These are phyloP conservation scores for Rhabdomys dilectus DNA, from an alignment of 2,113 vertebrate species.

Conservation along the genomic window DNA sequence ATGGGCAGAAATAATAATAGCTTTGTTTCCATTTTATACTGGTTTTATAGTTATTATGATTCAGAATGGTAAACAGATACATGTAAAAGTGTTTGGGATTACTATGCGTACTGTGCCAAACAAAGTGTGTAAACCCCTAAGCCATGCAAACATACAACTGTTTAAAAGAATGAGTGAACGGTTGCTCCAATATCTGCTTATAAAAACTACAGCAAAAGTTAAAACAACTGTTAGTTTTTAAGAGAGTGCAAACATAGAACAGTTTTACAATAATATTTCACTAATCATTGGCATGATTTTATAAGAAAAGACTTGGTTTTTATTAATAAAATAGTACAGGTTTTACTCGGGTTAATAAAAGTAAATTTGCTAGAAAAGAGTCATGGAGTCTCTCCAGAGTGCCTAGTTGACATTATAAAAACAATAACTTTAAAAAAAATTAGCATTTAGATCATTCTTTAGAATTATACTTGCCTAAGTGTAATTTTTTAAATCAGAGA, in stretches of 20 bases:
- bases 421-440: too few species aligned
- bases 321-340: background rate
- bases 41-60: background rate
- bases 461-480: background rate
- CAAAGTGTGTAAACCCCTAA: background rate
- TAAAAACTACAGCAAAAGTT: background rate
- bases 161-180: background rate
- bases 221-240: background rate
- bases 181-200: background rate
- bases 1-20: background rate
- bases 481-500: background rate
- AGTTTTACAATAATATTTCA: background rate
- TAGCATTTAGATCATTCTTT: background rate
- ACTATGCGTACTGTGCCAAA: background rate
- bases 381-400: background rate
- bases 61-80: background rate
- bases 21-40: background rate
- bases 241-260: background rate
- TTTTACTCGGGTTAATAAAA: background rate
- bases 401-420: background rate
- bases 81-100: background rate
- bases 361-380: background rate
- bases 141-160: background rate
- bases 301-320: background rate
- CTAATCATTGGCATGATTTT: background rate